Percentiles rank a stretch among this genome's conserved stretches.
Evolutionary conservation across 1,140 invertebrate species (phyloP).

Genomic region (Papilio helenus): DNA sequence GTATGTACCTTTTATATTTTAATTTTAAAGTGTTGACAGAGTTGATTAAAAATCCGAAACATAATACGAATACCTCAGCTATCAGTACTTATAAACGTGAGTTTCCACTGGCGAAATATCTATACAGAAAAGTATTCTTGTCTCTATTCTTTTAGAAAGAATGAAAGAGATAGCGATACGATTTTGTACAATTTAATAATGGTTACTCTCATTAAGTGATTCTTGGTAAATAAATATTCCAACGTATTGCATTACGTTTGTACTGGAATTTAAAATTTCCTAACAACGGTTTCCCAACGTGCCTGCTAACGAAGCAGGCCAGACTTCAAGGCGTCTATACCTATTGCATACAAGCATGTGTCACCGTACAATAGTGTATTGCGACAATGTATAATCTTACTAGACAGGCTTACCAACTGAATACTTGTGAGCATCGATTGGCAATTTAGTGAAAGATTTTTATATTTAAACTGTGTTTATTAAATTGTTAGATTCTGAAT

Average conservation of each 20-base stretch:
- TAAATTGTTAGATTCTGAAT: not conserved
- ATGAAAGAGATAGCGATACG: too few species aligned
- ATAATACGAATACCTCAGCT: too few species aligned
- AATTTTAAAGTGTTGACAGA: too few species aligned
- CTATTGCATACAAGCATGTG: constrained; percentile 8
- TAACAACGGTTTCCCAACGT: constrained; percentile 18
- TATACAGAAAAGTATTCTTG: too few species aligned
- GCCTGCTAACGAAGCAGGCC: constrained; percentile 27
- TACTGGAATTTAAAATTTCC: constrained; percentile 14
- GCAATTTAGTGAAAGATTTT: not conserved
- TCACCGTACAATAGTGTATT: not conserved
- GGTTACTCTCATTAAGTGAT: not conserved
- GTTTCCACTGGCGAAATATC: too few species aligned
- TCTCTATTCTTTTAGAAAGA: too few species aligned
- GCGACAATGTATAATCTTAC: not conserved
- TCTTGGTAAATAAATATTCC: not conserved
- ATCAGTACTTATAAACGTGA: too few species aligned
- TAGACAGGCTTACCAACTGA: not conserved
- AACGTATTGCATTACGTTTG: not conserved
- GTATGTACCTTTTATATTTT: too few species aligned
- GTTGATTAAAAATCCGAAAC: too few species aligned
- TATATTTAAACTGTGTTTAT: not conserved
- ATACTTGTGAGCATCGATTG: not conserved
- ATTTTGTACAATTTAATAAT: too few species aligned
- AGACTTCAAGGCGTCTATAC: constrained; percentile 38